These are phyloP conservation scores for Porites lobata DNA, from an alignment of 92 coral and sea anemone species.

Conservation along the genomic window DNA sequence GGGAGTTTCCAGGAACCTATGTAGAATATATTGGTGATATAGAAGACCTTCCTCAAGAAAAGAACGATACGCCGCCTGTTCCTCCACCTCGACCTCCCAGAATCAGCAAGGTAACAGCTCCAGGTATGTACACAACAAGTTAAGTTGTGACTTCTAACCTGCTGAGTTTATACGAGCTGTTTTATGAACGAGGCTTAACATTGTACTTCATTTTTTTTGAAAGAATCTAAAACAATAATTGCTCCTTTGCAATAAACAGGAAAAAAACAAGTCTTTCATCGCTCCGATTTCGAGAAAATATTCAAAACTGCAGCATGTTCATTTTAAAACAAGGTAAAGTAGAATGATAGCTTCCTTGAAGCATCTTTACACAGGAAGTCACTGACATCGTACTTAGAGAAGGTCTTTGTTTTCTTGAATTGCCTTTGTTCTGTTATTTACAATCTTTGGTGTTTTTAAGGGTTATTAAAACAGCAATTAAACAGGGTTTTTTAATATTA, in stretches of 20 bases:
- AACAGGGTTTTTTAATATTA: too few relatives aligned
- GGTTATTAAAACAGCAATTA: not conserved
- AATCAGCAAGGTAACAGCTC: not conserved
- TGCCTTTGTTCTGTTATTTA: not conserved
- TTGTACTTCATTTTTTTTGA: conserved; percentile 14
- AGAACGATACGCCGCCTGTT: conserved; percentile 55
- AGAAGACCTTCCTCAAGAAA: conserved; percentile 52
- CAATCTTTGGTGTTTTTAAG: not conserved
- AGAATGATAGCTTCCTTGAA: not conserved
- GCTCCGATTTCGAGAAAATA: not conserved
- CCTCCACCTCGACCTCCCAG: conserved; percentile 85
- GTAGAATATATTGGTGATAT: conserved; percentile 87
- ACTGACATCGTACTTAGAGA: not conserved
- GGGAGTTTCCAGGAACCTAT: conserved; percentile 95
- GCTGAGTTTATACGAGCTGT: not conserved
- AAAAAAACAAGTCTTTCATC: not conserved
- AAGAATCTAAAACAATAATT: not conserved
- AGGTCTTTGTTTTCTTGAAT: not conserved
- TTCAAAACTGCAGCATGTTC: not conserved
- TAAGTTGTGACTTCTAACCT: not conserved
- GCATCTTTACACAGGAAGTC: not conserved
- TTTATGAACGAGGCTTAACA: not conserved
- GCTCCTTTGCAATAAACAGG: not conserved
- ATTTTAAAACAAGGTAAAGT: not conserved
- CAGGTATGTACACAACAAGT: not conserved